Percentiles rank a stretch among this genome's conserved stretches.
phyloP scores from a whole-genome alignment of 2,888 invertebrate genomes.

The Orthosia gothica region DNA sequence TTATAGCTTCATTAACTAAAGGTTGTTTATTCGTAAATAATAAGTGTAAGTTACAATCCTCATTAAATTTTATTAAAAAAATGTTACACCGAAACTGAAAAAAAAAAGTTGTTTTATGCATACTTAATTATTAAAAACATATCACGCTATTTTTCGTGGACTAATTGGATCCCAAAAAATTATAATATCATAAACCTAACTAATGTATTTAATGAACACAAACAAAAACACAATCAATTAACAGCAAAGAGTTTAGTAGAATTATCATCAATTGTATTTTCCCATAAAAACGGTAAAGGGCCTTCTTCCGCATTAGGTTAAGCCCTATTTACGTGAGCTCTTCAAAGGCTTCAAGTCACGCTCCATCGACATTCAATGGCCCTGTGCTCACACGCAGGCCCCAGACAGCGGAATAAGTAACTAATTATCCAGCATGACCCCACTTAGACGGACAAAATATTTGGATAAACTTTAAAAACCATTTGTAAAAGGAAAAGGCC shows the following conservation, averaged over 20 bases:
- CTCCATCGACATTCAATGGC: conserved; percentile 40
- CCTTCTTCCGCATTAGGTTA: conserved; percentile 9
- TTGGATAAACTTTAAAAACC: conserved; percentile 56
- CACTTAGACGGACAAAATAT: no score
- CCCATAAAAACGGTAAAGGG: not conserved
- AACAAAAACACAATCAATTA: no score
- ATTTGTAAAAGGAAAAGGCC: conserved; percentile 50
- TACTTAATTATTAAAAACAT: no score
- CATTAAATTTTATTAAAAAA: not conserved
- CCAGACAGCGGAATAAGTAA: conserved; percentile 36
- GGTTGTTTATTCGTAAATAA: not conserved
- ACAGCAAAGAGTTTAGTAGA: no score
- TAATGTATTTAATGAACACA: no score
- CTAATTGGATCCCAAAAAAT: no score
- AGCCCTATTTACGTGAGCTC: conserved; percentile 14
- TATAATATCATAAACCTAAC: no score
- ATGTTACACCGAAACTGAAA: not conserved
- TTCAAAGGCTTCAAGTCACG: conserved; percentile 23
- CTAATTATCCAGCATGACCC: conserved; percentile 66
- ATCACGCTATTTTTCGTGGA: no score
- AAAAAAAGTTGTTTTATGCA: no score
- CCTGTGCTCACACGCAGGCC: conserved; percentile 32
- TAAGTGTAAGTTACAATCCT: not conserved
- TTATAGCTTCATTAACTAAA: not conserved
- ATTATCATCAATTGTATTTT: not conserved